These are phyloP conservation scores for Scrobipalpa atriplicella DNA, from an alignment of 2,888 invertebrate species.

Conservation along the genomic window DNA sequence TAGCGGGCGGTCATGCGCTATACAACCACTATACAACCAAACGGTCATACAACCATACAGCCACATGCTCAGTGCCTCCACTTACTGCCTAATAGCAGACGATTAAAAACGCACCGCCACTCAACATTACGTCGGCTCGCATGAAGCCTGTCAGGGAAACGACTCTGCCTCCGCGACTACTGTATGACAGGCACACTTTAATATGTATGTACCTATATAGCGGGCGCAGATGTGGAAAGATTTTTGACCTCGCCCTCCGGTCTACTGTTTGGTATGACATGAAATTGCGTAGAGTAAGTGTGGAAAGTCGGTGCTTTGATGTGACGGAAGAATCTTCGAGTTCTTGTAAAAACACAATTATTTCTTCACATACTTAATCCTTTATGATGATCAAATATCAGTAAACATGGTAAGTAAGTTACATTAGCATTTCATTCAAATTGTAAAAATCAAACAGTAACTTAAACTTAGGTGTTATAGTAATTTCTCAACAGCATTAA, in stretches of 20 bases:
- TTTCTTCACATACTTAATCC: not conserved
- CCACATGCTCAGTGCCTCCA: slow-evolving; percentile 12
- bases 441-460: not conserved
- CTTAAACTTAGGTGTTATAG: not conserved
- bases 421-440: not conserved
- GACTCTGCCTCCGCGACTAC: slow-evolving; percentile 67
- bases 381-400: too few relatives aligned
- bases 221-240: slow-evolving; percentile 41
- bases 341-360: not conserved
- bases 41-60: slow-evolving; percentile 9
- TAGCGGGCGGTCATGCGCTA: slow-evolving; percentile 24
- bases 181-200: slow-evolving; percentile 51
- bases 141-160: slow-evolving; percentile 70
- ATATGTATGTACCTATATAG: slow-evolving; percentile 25
- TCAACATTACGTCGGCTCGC: slow-evolving; percentile 63
- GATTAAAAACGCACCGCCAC: slow-evolving; percentile 32
- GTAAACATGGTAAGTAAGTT: not conserved
- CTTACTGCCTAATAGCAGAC: slow-evolving; percentile 18
- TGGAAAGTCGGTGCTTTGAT: not conserved
- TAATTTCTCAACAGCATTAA: not conserved
- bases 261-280: not conserved
- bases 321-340: not conserved
- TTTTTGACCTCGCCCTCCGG: slow-evolving; percentile 42
- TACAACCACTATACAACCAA: too few relatives aligned
- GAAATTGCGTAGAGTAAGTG: not conserved